These are phyloP conservation scores for Stegophylla sp. DNA, from an alignment of 2,888 invertebrate genomes.

Conservation along the genomic window DNA sequence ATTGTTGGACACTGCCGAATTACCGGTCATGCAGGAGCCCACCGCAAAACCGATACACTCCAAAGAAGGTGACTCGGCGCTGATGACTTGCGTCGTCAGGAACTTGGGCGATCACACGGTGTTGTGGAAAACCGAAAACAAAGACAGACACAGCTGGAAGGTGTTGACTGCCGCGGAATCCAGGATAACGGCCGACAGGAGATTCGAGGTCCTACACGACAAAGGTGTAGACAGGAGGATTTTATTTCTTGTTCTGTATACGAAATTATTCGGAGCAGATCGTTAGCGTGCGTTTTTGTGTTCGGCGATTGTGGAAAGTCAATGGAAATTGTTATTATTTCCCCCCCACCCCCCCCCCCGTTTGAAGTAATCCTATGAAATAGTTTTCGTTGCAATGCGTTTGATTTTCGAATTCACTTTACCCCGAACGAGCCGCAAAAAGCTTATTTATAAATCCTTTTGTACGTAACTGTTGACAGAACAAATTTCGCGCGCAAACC, in stretches of 20 bases:
- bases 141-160: conserved; percentile 66
- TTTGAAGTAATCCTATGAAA: conserved; percentile 7
- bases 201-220: conserved; percentile 79
- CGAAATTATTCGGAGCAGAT: no score
- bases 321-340: neutral
- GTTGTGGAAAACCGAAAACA: conserved; percentile 76
- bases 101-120: conserved; percentile 76
- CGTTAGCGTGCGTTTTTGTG: no score
- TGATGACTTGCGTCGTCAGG: conserved; percentile 81
- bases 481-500: conserved; percentile 30
- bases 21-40: conserved; percentile 54
- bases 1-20: conserved; percentile 29
- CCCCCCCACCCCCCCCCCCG: no score
- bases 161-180: conserved; percentile 79
- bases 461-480: conserved; percentile 34
- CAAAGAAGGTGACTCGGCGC: conserved; percentile 77
- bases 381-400: conserved; percentile 4
- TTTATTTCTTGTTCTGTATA: no score
- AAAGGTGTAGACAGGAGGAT: no score
- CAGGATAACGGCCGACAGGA: conserved; percentile 76
- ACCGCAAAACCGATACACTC: conserved; percentile 68
- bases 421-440: neutral
- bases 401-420: conserved; percentile 18
- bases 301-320: neutral
- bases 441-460: conserved; percentile 33